Evolutionary conservation across 2,797 vertebrate species (phyloP).

Genomic region (Cebuella pygmaea): DNA sequence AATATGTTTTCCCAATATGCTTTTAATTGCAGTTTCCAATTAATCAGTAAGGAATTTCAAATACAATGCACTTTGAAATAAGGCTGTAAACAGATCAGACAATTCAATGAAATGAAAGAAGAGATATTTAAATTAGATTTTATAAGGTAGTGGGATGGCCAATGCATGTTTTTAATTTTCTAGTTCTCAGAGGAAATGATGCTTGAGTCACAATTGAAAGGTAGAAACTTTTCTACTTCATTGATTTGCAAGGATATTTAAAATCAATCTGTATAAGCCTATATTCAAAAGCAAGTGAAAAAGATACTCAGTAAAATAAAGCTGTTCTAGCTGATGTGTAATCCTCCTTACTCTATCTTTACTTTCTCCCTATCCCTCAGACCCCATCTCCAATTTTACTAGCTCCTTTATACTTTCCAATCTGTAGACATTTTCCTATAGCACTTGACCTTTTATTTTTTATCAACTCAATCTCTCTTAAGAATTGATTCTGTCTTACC

Average conservation of each 20-base stretch:
- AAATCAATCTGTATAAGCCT: conserved; percentile 26
- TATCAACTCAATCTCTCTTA: neutral
- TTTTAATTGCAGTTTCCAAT: conserved; percentile 58
- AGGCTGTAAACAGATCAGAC: conserved; percentile 42
- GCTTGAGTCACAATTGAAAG: conserved; percentile 42
- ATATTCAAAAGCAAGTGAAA: conserved; percentile 53
- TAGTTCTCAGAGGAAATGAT: conserved; percentile 52
- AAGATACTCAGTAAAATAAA: conserved; percentile 37
- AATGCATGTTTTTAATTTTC: conserved; percentile 33
- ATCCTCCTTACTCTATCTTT: neutral
- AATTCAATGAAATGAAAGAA: conserved; percentile 51
- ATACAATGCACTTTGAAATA: conserved; percentile 53
- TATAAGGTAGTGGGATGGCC: neutral
- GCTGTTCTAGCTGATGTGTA: neutral
- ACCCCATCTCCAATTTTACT: neutral
- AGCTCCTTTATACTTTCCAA: neutral
- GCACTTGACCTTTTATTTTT: neutral
- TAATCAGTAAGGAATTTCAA: conserved; percentile 46
- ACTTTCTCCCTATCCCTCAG: neutral
- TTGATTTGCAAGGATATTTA: conserved; percentile 33
- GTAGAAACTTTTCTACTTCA: conserved; percentile 45
- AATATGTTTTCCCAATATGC: neutral
- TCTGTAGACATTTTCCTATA: neutral
- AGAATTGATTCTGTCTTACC: neutral
- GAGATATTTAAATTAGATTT: conserved; percentile 56